These are phyloP conservation scores for Polietes domitor DNA, from an alignment of 2,888 invertebrate species.

Conservation along the genomic window DNA sequence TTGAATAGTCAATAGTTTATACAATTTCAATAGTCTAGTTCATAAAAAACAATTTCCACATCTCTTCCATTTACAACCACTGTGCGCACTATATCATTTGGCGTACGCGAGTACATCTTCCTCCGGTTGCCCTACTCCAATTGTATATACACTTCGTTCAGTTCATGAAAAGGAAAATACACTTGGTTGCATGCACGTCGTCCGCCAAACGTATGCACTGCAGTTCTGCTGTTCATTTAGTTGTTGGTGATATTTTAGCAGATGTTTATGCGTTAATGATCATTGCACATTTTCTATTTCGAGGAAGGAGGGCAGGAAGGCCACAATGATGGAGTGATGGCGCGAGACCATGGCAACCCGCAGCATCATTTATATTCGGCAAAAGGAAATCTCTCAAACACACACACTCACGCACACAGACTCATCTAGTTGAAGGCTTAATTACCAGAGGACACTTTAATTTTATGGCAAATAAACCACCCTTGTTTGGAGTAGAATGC, in stretches of 20 bases:
- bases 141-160: background rate
- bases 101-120: background rate
- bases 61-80: too few relatives aligned
- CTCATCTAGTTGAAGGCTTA: slow-evolving; percentile 51
- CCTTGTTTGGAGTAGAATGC: slow-evolving; percentile 35
- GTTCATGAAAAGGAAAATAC: background rate
- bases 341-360: slow-evolving; percentile 34
- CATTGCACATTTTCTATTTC: slow-evolving; percentile 47
- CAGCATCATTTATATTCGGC: slow-evolving; percentile 34
- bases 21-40: too few relatives aligned
- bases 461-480: slow-evolving; percentile 64
- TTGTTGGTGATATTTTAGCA: slow-evolving; percentile 42
- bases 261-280: slow-evolving; percentile 63
- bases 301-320: too few relatives aligned
- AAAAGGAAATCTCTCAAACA: slow-evolving; percentile 20
- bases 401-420: slow-evolving; percentile 26
- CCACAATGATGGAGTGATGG: slow-evolving; percentile 31
- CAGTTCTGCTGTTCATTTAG: background rate
- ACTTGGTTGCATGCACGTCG: background rate
- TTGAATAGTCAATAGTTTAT: too few relatives aligned
- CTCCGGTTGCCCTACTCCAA: slow-evolving; percentile 6
- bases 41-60: too few relatives aligned
- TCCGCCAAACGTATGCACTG: background rate
- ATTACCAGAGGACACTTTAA: slow-evolving; percentile 61
- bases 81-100: too few relatives aligned